These are phyloP conservation scores for Peromyscus eremicus DNA, from an alignment of 2,797 vertebrate species.

Conservation along the genomic window DNA sequence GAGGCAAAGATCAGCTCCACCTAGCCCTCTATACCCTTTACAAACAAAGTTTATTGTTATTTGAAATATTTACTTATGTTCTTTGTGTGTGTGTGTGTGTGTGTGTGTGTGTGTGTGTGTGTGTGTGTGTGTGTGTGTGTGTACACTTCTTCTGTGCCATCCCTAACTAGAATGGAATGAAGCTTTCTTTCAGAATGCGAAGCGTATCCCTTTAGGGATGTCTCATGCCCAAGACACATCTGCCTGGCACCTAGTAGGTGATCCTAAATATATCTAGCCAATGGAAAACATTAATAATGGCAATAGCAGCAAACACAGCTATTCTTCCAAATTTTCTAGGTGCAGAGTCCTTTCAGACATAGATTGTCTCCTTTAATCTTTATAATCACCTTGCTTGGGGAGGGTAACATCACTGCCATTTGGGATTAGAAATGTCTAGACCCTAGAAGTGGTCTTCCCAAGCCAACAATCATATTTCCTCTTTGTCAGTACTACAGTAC, in stretches of 20 bases:
- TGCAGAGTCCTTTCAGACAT: background rate
- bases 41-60: background rate
- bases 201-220: background rate
- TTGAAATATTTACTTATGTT: background rate
- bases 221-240: background rate
- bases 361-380: background rate
- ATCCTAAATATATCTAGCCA: background rate
- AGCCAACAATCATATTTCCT: background rate
- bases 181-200: background rate
- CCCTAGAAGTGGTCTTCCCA: background rate
- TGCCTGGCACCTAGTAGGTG: background rate
- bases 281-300: background rate
- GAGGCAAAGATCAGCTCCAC: background rate
- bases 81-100: background rate
- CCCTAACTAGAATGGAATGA: background rate
- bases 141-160: background rate
- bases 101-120: background rate
- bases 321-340: background rate
- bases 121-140: background rate
- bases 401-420: accelerated
- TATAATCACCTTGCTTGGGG: background rate
- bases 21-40: background rate
- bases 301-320: background rate
- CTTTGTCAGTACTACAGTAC: background rate
- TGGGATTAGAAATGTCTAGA: background rate